phyloP scores from a whole-genome alignment of 2,113 vertebrate species.

The Phalacrocorax pelagicus region DNA sequence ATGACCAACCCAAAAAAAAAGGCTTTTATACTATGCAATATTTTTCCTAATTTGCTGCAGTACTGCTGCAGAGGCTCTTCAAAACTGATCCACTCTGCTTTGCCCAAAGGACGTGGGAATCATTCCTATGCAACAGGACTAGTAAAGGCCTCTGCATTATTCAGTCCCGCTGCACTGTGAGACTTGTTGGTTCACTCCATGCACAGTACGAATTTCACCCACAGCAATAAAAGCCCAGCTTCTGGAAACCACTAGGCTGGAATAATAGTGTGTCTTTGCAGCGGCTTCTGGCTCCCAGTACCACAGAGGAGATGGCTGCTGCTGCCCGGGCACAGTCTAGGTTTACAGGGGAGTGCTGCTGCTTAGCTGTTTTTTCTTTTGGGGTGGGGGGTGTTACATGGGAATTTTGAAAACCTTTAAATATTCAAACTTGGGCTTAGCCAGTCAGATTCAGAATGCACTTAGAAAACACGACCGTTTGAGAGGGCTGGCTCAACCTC shows the following conservation, averaged over 20 bases:
- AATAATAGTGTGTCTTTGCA: background rate
- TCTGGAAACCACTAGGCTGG: background rate
- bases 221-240: background rate
- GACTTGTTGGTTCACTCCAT: background rate
- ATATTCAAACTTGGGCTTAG: conserved; percentile 9
- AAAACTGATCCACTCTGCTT: background rate
- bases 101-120: background rate
- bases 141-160: conserved; percentile 14
- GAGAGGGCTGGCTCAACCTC: conserved; percentile 37
- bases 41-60: background rate
- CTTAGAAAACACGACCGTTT: background rate
- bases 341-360: background rate
- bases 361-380: background rate
- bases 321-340: background rate
- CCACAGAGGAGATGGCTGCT: accelerated
- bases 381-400: background rate
- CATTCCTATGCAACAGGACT: background rate
- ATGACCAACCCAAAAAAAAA: background rate
- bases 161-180: background rate
- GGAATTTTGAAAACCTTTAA: conserved; percentile 2
- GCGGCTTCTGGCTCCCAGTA: background rate
- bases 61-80: background rate
- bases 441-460: background rate
- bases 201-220: background rate
- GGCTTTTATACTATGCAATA: background rate